Base-by-base conservation (phyloP, 2,113 vertebrate species). In the Mesembrinibis cayennensis region DNA sequence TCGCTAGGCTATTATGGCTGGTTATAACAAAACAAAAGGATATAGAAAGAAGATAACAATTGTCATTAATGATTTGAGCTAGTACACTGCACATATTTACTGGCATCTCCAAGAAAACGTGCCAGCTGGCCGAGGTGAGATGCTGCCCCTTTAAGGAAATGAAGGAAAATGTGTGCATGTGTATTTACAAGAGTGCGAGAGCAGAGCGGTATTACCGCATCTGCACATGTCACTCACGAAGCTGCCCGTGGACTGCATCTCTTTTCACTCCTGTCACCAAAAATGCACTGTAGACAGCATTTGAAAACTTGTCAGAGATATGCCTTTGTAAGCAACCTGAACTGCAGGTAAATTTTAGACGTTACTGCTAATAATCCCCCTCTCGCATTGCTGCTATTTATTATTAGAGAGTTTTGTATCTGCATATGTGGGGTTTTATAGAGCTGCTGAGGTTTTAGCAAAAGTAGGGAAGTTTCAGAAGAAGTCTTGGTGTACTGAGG, bases 101-200 rank as follows among this genome's bases (percentile, higher is more conserved):
- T 49, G 40, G 18, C 38, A 53, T 87, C 47, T 89, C 27, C 25
- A 44, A 50, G 67, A 49, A 66, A 58, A 52, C 1, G 4, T 81
- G n/a, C 42, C 59, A 52, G 42, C 59, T 81, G 3, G 21, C 3
- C 27, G 72, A 74, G 81, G 89, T 95, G 86, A 10, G 53, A 87
- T 89, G 59, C 89, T 95, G 82, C 88, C 91, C 87, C 93, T 97
- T 97, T 95, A 97, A 97, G 92, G 95, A 82, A 87, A 27, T 23
- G 93, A 32, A 62, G 91, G 71, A 63, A 93, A 95, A 90, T 62
- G 44, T 25, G 72, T 92, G 63, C 45, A 9, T 82, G 77, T 91
- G 49, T 94, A 55, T 93, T 95, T 95, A 69, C 78, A 82, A 69
- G 80, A 45, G 58, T 88, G 52, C 29, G 55, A 58, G 80, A 87